A percentile compares a stretch with the other conserved stretches of the same genome.
Conservation (phyloP, 2,888 invertebrate species). For the Chromoteleia sp. region DNA sequence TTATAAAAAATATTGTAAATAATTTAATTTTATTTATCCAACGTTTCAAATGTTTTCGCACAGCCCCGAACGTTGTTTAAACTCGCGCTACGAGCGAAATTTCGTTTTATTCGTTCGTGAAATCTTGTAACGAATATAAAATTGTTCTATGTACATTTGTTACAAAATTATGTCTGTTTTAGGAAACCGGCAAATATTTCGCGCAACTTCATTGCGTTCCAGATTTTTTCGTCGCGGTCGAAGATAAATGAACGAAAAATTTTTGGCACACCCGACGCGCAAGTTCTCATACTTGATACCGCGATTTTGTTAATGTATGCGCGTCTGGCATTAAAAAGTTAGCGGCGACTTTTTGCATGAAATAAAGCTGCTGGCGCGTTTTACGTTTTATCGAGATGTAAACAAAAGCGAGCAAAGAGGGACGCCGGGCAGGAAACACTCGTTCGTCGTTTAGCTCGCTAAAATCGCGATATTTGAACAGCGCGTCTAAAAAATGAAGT, state of each 20-base stretch:
- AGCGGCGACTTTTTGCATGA: constrained; percentile 9
- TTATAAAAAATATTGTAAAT: too few relatives aligned
- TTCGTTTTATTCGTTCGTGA: too few relatives aligned
- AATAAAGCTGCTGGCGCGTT: background rate
- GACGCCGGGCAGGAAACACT: background rate
- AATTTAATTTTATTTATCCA: too few relatives aligned
- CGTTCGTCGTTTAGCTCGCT: background rate
- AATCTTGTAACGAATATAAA: too few relatives aligned
- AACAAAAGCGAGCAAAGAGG: background rate
- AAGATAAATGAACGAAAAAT: constrained; percentile 35
- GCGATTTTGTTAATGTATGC: constrained; percentile 28
- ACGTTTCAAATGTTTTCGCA: too few relatives aligned
- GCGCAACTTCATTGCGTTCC: constrained; percentile 22
- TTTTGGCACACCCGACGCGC: constrained; percentile 33
- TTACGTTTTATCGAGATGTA: constrained; percentile 12
- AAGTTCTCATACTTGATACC: constrained; percentile 31
- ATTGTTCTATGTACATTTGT: background rate
- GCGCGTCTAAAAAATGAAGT: background rate
- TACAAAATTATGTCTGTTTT: constrained; percentile 26
- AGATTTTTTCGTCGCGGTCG: constrained; percentile 28
- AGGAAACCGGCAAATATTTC: constrained; percentile 5
- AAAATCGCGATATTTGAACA: constrained; percentile 6
- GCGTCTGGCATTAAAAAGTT: constrained; percentile 20
- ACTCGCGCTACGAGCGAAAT: too few relatives aligned
- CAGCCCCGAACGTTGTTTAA: too few relatives aligned